These are phyloP conservation scores for Ceriagrion tenellum DNA, from an alignment of 2,888 invertebrate species.

Conservation along the genomic window DNA sequence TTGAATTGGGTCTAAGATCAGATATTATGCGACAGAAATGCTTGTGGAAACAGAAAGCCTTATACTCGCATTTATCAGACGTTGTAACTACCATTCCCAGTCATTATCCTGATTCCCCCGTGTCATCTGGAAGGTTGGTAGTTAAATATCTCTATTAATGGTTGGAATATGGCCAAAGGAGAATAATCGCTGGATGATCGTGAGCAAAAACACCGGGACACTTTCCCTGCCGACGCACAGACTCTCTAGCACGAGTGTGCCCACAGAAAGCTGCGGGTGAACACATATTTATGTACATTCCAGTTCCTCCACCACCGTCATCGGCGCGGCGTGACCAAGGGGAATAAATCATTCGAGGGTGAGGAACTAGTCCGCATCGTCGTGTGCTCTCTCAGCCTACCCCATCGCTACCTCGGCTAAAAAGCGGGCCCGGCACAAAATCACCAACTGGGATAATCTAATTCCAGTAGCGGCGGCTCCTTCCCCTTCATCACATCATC, in stretches of 20 bases:
- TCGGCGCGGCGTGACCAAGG: background rate
- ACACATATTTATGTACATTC: background rate
- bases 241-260: background rate
- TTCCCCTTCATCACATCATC: background rate
- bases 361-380: background rate
- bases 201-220: background rate
- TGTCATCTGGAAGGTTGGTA: too few relatives aligned
- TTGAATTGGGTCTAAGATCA: too few relatives aligned
- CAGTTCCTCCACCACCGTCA: background rate
- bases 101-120: too few relatives aligned
- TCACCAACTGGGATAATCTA: slow-evolving; percentile 61
- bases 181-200: background rate
- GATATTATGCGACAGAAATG: too few relatives aligned
- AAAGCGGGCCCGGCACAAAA: slow-evolving; percentile 21
- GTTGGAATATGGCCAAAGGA: background rate
- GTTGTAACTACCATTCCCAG: too few relatives aligned
- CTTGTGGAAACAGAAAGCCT: background rate
- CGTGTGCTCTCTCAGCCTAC: background rate
- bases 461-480: background rate
- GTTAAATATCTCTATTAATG: background rate
- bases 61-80: too few relatives aligned
- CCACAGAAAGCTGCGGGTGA: background rate
- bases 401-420: background rate
- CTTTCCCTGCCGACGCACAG: background rate
- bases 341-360: slow-evolving; percentile 35